Conservation (phyloP, 2,888 invertebrate genomes). For the Trichopria drosophilae region DNA sequence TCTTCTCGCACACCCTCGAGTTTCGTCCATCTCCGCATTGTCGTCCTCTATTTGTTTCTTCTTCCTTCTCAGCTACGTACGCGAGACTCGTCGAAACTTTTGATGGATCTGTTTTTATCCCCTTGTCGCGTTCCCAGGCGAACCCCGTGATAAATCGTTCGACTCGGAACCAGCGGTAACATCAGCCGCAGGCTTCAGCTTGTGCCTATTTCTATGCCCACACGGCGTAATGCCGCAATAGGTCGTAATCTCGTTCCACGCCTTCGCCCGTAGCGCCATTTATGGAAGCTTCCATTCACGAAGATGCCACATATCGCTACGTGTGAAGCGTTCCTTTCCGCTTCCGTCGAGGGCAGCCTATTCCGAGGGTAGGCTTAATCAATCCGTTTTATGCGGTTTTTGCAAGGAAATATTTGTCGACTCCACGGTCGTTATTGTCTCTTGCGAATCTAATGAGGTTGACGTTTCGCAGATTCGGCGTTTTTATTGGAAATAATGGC, state of each 20-base stretch:
- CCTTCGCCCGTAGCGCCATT: slow-evolving; percentile 12
- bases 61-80: slow-evolving; percentile 29
- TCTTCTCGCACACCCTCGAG: slow-evolving; percentile 10
- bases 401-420: no score
- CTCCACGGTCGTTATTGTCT: no score
- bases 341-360: no score
- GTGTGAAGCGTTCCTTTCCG: neutral
- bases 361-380: no score
- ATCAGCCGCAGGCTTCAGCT: slow-evolving; percentile 8
- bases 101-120: slow-evolving; percentile 49
- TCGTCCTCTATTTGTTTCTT: slow-evolving; percentile 22
- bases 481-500: no score
- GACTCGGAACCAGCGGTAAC: slow-evolving; percentile 33
- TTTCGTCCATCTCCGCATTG: slow-evolving; percentile 17
- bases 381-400: no score
- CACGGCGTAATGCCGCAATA: no score
- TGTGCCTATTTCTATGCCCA: no score
- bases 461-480: no score
- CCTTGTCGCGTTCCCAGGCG: slow-evolving; percentile 38
- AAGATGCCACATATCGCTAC: slow-evolving; percentile 8
- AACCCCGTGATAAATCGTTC: slow-evolving; percentile 45
- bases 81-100: slow-evolving; percentile 49
- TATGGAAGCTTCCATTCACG: slow-evolving; percentile 25
- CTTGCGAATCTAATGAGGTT: no score
- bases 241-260: slow-evolving; percentile 38